Percentiles rank a stretch among this genome's conserved stretches.
phyloP scores from a whole-genome alignment of 2,113 vertebrate species.

The Suricata suricatta region DNA sequence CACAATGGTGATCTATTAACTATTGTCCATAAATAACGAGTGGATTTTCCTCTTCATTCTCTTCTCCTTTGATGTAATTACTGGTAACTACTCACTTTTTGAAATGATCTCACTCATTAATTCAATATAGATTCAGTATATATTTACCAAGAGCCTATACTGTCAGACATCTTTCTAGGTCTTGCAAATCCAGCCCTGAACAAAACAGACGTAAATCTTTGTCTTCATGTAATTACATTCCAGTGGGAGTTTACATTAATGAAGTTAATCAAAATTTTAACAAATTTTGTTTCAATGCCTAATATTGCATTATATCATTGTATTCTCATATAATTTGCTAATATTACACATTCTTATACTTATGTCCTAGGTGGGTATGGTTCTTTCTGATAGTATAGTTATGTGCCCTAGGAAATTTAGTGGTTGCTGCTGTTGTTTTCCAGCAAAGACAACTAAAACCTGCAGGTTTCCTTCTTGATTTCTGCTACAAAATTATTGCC shows the following conservation, averaged over 20 bases:
- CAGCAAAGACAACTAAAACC: neutral
- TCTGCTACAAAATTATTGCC: neutral
- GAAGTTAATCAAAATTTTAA: neutral
- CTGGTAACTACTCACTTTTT: slow-evolving; percentile 7
- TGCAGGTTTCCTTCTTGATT: neutral
- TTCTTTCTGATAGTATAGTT: neutral
- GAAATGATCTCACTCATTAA: slow-evolving; percentile 17
- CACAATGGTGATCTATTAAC: neutral
- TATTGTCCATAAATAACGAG: neutral
- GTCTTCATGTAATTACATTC: neutral
- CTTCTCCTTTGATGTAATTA: neutral
- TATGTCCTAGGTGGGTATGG: neutral
- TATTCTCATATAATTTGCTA: neutral
- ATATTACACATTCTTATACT: neutral
- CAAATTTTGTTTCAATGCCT: neutral
- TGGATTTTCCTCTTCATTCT: neutral
- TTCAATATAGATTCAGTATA: slow-evolving; percentile 30
- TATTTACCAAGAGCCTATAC: neutral
- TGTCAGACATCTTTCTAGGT: neutral
- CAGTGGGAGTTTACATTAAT: neutral
- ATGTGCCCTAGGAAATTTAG: neutral
- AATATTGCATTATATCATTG: neutral
- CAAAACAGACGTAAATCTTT: neutral
- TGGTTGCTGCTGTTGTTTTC: neutral
- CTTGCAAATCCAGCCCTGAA: neutral